Conservation (phyloP, 2,113 vertebrate species). For the Macroglossus sobrinus region DNA sequence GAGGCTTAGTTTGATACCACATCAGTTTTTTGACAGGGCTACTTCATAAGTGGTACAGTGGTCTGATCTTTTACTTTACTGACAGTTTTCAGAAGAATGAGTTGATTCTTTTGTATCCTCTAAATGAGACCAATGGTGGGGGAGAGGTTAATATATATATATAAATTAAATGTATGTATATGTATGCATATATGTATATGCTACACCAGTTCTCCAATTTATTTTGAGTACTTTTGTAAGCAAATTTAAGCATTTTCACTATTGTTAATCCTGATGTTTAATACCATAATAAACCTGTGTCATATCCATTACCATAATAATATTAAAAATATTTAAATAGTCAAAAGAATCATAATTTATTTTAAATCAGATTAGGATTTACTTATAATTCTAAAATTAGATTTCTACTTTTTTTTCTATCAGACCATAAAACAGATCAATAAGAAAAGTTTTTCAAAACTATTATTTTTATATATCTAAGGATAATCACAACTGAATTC, state of each 20-base stretch:
- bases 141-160: neutral
- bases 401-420: neutral
- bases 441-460: neutral
- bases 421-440: neutral
- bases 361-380: constrained; percentile 17
- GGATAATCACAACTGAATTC: neutral
- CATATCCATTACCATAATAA: neutral
- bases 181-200: neutral
- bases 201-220: neutral
- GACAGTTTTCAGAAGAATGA: neutral
- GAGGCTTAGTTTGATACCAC: neutral
- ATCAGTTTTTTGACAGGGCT: neutral
- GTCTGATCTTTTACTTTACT: neutral
- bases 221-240: neutral
- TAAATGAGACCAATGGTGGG: neutral
- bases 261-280: neutral
- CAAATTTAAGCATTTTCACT: neutral
- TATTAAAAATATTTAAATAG: neutral
- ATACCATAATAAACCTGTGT: neutral
- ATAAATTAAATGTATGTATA: neutral
- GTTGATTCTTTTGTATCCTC: neutral
- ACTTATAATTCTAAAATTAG: neutral
- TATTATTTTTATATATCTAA: neutral
- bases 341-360: constrained; percentile 11
- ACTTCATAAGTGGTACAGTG: neutral